Base-by-base conservation (phyloP, 1,140 invertebrate genomes). In the Saccostrea cuccullata region DNA sequence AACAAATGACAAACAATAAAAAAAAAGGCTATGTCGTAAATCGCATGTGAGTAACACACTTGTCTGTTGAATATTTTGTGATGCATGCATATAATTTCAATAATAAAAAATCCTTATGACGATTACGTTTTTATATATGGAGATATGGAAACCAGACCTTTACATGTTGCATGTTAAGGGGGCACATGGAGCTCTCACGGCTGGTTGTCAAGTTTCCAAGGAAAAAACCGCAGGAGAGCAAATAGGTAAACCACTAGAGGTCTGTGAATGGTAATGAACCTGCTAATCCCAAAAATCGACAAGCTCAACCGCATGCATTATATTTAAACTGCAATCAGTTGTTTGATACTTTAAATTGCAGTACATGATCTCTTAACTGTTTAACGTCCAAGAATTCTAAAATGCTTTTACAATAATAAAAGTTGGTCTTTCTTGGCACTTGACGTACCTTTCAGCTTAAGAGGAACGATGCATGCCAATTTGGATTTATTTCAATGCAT, bases 251-350 rank as follows among this genome's bases (percentile, higher is more conserved):
- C 70, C 70, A 30, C 26, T 20, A 77, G 26, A 23, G 70, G 70
- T 77, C 70, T 15, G 8, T 36, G 70, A 73, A 73, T 73, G 9
- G 13, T 30, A 77, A 15, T 77, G 70, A 77, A 77, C 26, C 26
- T 12, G 70, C 26, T 77, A 77, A 77, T 77, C 70, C 70, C 9
- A 40, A 77, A 17, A 30, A 77, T 77, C 70, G 23, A 77, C 26
- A 77, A 36, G 70, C 26, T 36, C 26, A 77, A 77, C 70, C 70
- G 70, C 70, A 77, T 77, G 70, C 70, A 77, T 77, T 77, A 26
- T 77, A 26, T 30, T 64, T 77, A 15, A 77, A 77, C 30, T 40
- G 23, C 70, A 26, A 77, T 77, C 36, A 77, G 70, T 4, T 30
- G 23, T 30, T 5, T 77, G 23, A 77, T 26, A 8, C 23, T 77